Base-by-base conservation (phyloP, 2,113 vertebrate genomes). In the Microcebus ravelobensis region DNA sequence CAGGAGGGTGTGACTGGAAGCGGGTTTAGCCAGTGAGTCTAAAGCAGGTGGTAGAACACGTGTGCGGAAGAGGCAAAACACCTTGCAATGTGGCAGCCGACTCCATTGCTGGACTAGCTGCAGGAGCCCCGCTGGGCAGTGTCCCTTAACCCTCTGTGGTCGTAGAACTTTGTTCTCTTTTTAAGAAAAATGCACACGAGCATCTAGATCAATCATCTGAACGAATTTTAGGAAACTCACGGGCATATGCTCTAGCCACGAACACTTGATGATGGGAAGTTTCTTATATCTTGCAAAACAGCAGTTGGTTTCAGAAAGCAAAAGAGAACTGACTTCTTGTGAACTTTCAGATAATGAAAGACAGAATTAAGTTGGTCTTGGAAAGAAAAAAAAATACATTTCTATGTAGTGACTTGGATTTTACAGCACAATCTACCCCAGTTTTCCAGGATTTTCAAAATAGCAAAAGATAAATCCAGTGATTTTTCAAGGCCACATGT, bases 401-500 rank as follows among this genome's bases (percentile, higher is more conserved):
- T 71, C 45, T 87, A 2, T 27, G 23, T 67, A 55, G 81, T 42
- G 21, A 73, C 73, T 94, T 94, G 59, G 21, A 63, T 70, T 55
- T 61, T 90, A 55, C 14, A 18, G 34, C 15, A 59, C 18, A 65
- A 82, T 55, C 55, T 82, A 50, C 45, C 18, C 31, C 29, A 71
- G 67, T 27, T n/a, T 87, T 89, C 77, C 1, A 61, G 67, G n/a
- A 57, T 82, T 90, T 96, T 92, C 23, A 36, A 59, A 89, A 82
- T 36, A 87, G 68, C 23, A n/a, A 77, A 89, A 42, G 87, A 71
- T 39, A 59, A 6, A 18, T 23, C 3, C 59, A 36, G 74, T 83
- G 81, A 71, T 42, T 88, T 83, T 70, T 80, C 71, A n/a, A 65
- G 42, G 7, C 3, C 25, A 12, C 57, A 12, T 8, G 42, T 89